Base-by-base conservation (phyloP, 2,113 vertebrate genomes). In the Drymodes brunneopygia region DNA sequence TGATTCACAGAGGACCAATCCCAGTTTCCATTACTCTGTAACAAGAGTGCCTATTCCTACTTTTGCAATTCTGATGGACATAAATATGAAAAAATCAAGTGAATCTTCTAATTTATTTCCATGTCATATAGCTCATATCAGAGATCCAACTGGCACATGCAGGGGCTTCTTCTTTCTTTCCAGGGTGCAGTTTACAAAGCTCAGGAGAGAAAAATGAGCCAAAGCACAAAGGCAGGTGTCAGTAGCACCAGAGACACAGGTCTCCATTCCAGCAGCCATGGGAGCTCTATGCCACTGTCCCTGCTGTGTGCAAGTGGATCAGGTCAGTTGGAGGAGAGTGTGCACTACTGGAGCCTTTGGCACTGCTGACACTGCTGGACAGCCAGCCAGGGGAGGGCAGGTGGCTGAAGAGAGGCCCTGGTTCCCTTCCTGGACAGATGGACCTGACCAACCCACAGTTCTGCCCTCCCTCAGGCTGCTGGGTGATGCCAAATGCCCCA, bases 371-470 rank as follows among this genome's bases (percentile, higher is more conserved):
- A 16, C 1, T 2, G 38, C 12, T 11, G 44, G 62, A 6, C 6
- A 33, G 12, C 7, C 28, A 70, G 44, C 24, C 11, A 4, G 47
- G 40, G 56, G 17, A 9, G 23, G 31, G 31, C 31, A 11, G 36
- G 21, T 0, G 4, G 5, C 42, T 44, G 33, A 21, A 17, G 62
- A 60, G 35, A 42, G n/a, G 19, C 13, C 20, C 56, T 7, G 8
- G 8, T 50, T 25, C 21, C 45, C 28, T 25, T 29, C 29, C 57
- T 31, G 8, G 74, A 7, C 11, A 61, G 53, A 42, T 80, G 40
- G 40, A 60, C 10, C 5, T 11, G 40, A 18, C 9, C 0, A 2
- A 14, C 5, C 40, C 42, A 19, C 2, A 4, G 8, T 31, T 6
- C 54, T 57, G 42, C 25, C 29, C 31, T n/a, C 33, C 33, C 54